These are phyloP conservation scores for Exaiptasia diaphana DNA, from an alignment of 64 coral and sea anemone genomes.

Conservation along the genomic window DNA sequence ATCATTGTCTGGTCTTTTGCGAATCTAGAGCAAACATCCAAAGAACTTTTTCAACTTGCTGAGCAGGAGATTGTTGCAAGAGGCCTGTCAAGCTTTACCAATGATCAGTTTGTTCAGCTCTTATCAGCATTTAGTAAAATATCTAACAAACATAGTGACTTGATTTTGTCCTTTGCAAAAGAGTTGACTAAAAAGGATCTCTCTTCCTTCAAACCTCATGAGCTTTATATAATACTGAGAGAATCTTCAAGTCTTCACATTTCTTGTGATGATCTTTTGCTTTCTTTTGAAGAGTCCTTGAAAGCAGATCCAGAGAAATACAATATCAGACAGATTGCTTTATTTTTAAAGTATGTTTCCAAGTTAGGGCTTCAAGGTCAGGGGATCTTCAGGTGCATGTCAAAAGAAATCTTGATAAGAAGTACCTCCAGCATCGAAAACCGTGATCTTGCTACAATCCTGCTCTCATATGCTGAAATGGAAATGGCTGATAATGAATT, in stretches of 20 bases:
- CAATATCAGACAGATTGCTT: background rate
- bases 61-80: background rate
- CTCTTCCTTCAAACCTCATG: background rate
- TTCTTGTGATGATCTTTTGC: background rate
- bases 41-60: conserved; percentile 1
- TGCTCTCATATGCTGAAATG: conserved; percentile 13
- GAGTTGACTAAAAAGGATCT: background rate
- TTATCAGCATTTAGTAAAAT: conserved; percentile 4
- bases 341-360: conserved; percentile 1
- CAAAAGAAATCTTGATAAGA: conserved; percentile 9
- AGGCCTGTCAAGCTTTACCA: background rate
- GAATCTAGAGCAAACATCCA: background rate
- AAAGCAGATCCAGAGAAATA: background rate
- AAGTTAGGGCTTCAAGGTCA: background rate
- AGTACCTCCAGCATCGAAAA: background rate
- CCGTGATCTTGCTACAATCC: conserved; percentile 7
- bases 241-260: background rate
- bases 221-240: background rate
- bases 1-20: conserved; percentile 24
- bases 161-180: background rate
- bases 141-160: background rate
- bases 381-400: conserved; percentile 8
- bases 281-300: background rate
- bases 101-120: conserved; percentile 17
- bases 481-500: background rate